A percentile compares a stretch with the other conserved stretches of the same genome.
phyloP scores from a whole-genome alignment of 2,113 vertebrate species.

The Oreotragus oreotragus region DNA sequence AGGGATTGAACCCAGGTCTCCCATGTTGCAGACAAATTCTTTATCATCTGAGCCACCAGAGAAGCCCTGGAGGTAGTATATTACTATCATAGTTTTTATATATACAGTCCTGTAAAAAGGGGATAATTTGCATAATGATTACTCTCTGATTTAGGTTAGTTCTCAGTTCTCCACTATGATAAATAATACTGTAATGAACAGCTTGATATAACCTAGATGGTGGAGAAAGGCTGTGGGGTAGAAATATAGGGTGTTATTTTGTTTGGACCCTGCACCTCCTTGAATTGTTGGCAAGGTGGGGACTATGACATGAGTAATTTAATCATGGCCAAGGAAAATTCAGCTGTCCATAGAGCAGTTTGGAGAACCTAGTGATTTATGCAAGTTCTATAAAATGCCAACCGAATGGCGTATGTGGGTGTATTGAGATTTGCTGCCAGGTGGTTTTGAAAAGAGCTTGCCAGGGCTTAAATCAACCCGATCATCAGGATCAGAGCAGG shows the following conservation, averaged over 20 bases:
- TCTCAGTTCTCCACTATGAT: not conserved
- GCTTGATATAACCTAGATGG: not conserved
- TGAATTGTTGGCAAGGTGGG: not conserved
- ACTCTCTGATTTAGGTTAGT: not conserved
- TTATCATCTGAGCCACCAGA: not conserved
- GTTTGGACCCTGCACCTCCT: not conserved
- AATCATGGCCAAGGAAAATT: slow-evolving; percentile 43
- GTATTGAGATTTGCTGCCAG: slow-evolving; percentile 41
- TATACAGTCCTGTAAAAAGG: not conserved
- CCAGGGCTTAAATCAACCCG: slow-evolving; percentile 53
- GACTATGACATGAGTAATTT: not conserved
- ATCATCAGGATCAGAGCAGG: slow-evolving; percentile 43
- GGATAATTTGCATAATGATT: not conserved
- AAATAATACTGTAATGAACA: not conserved
- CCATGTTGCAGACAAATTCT: not conserved
- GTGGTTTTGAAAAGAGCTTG: slow-evolving; percentile 32
- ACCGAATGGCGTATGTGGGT: slow-evolving; percentile 47
- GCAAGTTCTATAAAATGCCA: slow-evolving; percentile 41
- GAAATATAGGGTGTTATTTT: not conserved
- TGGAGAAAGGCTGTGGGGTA: not conserved
- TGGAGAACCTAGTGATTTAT: slow-evolving; percentile 45
- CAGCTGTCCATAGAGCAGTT: slow-evolving; percentile 23
- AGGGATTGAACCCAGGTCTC: not conserved
- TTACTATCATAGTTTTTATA: not conserved
- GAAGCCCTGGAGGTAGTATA: not conserved